phyloP scores from a whole-genome alignment of 1,140 invertebrate species.

The Piezodorus guildinii region DNA sequence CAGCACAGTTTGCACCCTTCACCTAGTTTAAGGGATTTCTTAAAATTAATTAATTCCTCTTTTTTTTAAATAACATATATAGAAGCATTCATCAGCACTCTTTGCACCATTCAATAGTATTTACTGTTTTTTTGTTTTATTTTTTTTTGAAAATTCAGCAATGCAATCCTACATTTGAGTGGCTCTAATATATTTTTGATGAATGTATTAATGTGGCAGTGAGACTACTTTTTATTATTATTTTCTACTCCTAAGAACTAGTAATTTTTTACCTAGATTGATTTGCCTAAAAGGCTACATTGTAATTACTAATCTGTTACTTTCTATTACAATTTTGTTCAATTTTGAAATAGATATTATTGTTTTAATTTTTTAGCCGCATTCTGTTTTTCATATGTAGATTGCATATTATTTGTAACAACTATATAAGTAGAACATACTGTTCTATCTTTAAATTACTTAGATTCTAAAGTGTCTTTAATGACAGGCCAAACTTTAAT shows the following conservation, averaged over 20 bases:
- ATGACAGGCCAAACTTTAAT: conserved; percentile 12
- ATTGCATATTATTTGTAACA: background rate
- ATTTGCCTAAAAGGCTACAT: conserved; percentile 12
- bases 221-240: conserved; percentile 3
- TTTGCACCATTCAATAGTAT: background rate
- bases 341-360: background rate
- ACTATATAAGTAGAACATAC: conserved; percentile 6
- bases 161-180: conserved; percentile 9
- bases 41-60: background rate
- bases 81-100: conserved; percentile 9
- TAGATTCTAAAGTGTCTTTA: conserved; percentile 8
- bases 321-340: background rate
- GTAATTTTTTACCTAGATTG: background rate
- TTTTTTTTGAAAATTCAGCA: conserved; percentile 6
- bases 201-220: background rate
- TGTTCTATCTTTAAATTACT: conserved; percentile 1
- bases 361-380: background rate
- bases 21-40: conserved; percentile 10
- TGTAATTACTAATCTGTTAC: too few species aligned
- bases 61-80: conserved; percentile 4
- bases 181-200: conserved; percentile 5
- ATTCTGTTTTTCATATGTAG: background rate
- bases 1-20: conserved; percentile 6
- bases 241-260: background rate
- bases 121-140: background rate